Base-by-base conservation (phyloP, 2,797 vertebrate species). In the Buceros bicornis region DNA sequence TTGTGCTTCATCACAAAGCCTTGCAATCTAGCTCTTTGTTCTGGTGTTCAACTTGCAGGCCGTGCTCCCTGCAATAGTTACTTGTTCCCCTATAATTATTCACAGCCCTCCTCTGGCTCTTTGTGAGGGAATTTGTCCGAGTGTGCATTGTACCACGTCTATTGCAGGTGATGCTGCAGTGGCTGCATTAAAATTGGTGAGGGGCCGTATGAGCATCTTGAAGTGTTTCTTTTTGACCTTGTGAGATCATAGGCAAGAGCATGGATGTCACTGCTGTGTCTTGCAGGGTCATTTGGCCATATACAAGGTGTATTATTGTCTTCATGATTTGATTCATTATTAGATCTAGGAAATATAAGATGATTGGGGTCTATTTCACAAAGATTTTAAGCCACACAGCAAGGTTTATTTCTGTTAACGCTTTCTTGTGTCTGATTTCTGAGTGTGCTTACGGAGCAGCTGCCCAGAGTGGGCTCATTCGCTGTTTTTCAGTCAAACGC, bases 21-120 rank as follows among this genome's bases (percentile, higher is more conserved):
- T 94, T 0, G 33, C 95, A 96, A 96, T 97, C 89, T 95, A 91
- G 82, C 85, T 91, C 95, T 95, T 95, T 96, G 95, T 95, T 95
- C 69, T 74, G 13, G 54, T 54, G 82, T 72, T 94, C 91, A 91
- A 45, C 89, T 92, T 83, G 66, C 95, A 89, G 61, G 89, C 91
- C 89, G 18, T 10, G 15, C 65, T 94, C 76, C 54, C 76, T 53
- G 26, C 78, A 74, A 90, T 56, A 89, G 83, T 77, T 73, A 42
- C 92, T 89, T 93, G 83, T 95, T 96, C 92, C 65, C 54, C n/a
- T 89, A 0, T 93, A 89, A 93, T 97, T 96, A 93, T 85, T 87
- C 84, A 29, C 71, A 91, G 57, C 57, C 79, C 50, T 64, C 13
- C 82, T 94, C 89, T 84, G 95, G 19, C 77, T 82, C 33, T 89